A percentile compares a stretch with the other conserved stretches of the same genome.
phyloP scores from a whole-genome alignment of 1,140 invertebrate species.

The Meloidogyne chitwoodi region DNA sequence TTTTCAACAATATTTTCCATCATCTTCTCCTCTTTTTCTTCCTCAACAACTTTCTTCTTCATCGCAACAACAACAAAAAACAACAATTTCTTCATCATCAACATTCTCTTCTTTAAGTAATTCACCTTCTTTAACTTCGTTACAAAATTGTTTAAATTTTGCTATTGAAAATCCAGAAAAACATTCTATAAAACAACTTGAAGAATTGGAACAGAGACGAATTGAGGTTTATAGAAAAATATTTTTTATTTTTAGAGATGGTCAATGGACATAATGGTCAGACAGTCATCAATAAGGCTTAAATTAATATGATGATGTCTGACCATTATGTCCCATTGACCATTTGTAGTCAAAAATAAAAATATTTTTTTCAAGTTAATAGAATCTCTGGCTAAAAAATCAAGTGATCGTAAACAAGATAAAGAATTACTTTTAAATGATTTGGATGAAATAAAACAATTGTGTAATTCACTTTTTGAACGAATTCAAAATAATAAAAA shows the following conservation, averaged over 20 bases:
- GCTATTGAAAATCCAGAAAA: slow-evolving; percentile 20
- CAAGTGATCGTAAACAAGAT: slow-evolving; percentile 8
- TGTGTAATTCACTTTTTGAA: neutral
- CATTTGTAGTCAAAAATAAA: no score
- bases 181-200: slow-evolving; percentile 12
- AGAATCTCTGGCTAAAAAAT: slow-evolving; percentile 6
- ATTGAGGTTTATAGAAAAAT: neutral
- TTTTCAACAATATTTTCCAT: no score
- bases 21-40: neutral
- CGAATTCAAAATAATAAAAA: neutral
- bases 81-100: neutral
- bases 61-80: no score
- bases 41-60: no score
- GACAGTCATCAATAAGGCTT: no score
- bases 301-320: no score
- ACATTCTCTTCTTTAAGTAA: slow-evolving; percentile 4
- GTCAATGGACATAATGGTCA: no score
- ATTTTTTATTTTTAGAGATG: neutral
- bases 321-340: no score
- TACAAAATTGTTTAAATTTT: slow-evolving; percentile 20
- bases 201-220: slow-evolving; percentile 4
- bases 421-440: slow-evolving; percentile 4
- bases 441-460: slow-evolving; percentile 10
- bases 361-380: neutral
- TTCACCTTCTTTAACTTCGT: slow-evolving; percentile 11